A percentile compares a stretch with the other conserved stretches of the same genome.
Conservation (phyloP, 2,888 invertebrate genomes). For the Diaprepes abbreviatus region DNA sequence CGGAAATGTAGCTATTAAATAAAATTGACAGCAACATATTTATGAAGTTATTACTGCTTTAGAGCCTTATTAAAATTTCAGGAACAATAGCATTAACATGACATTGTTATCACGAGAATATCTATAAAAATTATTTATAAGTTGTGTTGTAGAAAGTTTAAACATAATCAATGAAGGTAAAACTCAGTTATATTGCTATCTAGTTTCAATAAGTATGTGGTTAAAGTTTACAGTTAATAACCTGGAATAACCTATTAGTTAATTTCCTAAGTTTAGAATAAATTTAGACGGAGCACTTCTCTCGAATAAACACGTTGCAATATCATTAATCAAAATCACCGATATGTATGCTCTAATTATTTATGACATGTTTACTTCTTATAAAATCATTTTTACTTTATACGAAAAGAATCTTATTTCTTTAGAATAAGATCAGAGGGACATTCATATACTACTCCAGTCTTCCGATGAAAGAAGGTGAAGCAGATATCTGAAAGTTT, state of each 20-base stretch:
- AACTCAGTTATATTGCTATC: neutral
- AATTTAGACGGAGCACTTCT: too few species aligned
- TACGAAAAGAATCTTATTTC: too few species aligned
- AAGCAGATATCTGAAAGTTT: too few species aligned
- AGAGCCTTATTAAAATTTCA: neutral
- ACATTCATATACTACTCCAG: too few species aligned
- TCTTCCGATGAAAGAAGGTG: too few species aligned
- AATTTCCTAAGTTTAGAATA: too few species aligned
- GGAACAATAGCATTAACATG: neutral
- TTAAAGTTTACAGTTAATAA: neutral
- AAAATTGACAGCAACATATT: constrained; percentile 2
- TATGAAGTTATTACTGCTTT: neutral
- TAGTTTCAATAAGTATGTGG: neutral
- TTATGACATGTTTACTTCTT: too few species aligned
- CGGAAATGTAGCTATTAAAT: neutral
- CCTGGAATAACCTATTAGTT: neutral
- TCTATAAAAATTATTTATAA: neutral
- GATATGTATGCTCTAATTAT: too few species aligned
- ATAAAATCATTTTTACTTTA: too few species aligned
- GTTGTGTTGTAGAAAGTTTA: neutral
- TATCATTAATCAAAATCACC: too few species aligned
- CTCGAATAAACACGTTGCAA: too few species aligned
- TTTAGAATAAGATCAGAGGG: too few species aligned
- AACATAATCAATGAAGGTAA: neutral
- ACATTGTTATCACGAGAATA: neutral